Evolutionary conservation across 2,113 vertebrate genomes (phyloP), one percentile per base, ranked within the genome.

Genomic region (Ibidorhyncha struthersii): DNA sequence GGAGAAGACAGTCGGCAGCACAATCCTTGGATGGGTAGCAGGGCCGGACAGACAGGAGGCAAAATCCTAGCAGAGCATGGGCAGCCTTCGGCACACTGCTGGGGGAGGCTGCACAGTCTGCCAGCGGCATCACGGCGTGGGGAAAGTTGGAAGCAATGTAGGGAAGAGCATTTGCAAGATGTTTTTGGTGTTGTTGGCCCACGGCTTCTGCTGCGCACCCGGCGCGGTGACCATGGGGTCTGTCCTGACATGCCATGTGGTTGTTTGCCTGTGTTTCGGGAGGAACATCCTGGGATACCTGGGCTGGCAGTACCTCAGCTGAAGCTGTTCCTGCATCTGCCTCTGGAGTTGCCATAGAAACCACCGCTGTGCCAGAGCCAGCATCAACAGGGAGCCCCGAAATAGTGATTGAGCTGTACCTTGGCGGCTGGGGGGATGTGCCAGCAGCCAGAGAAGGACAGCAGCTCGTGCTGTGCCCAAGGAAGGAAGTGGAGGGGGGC

Each of bases 331-430:
- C 90, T 98, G 77, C 96, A 96, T 92, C 96, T 53, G 41, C 97
- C 98, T 97, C 98, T 97, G 94, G 87, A 96, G 96, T 98, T 98
- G 77, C 98, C 98, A 96, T 98, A 98, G 97, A 98, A 98, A 97
- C 98, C 97, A 96, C 58, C n/a, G 6, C 95, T 98, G 96, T 98
- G 96, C 98, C 98, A 67, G 81, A 97, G 94, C n/a, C 82, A 84
- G 85, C 50, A 96, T 79, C 95, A 74, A 87, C 73, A 89, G 63
- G 87, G 95, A 93, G 95, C 83, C 94, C 96, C 74, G 9, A 86
- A 88, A 83, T 62, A 92, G n/a, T 73, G 73, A 59, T 21, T 59
- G 76, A 86, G 69, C 76, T 1, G 0, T 40, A 53, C 67, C 83
- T 79, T 2, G 1, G 79, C 22, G 30, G 66, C n/a, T 0, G 1